Percentiles rank a stretch among this genome's conserved stretches.
These are phyloP conservation scores for Augochlora pura DNA, from an alignment of 1,140 invertebrate genomes.

Conservation along the genomic window DNA sequence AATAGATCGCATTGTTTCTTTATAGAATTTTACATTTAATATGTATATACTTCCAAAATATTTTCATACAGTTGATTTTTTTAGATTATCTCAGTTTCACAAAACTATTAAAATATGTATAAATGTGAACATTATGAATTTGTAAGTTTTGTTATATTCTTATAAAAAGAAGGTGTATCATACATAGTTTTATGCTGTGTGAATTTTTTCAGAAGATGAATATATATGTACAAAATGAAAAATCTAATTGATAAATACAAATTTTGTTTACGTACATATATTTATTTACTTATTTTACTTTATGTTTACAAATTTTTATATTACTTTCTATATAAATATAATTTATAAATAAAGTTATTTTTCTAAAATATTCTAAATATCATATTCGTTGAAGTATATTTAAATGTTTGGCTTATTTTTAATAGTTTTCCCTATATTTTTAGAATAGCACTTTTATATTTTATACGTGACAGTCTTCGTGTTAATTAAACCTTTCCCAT, in stretches of 20 bases:
- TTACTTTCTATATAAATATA: conserved; percentile 47
- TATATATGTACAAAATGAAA: conserved; percentile 12
- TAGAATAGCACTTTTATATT: not conserved
- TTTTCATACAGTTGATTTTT: conserved; percentile 3
- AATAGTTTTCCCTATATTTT: not conserved
- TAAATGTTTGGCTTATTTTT: conserved; percentile 14
- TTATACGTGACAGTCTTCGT: conserved; percentile 14
- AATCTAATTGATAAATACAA: not conserved
- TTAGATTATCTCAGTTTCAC: not conserved
- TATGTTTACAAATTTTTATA: conserved; percentile 16
- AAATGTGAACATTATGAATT: not conserved
- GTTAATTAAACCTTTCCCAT: not conserved
- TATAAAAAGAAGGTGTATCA: conserved; percentile 2
- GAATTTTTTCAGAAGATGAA: not conserved
- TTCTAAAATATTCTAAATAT: conserved; percentile 4
- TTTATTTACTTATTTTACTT: conserved; percentile 29
- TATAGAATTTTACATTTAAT: conserved; percentile 21
- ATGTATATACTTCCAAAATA: conserved; percentile 11
- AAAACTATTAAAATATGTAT: conserved; percentile 8
- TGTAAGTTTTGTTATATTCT: conserved; percentile 19
- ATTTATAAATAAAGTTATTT: conserved; percentile 42
- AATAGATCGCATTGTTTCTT: not conserved
- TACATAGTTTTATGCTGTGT: conserved; percentile 3
- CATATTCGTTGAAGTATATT: conserved; percentile 10
- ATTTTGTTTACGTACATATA: not conserved